These are phyloP conservation scores for Spodoptera exigua DNA, from an alignment of 2,888 invertebrate genomes.

Conservation along the genomic window DNA sequence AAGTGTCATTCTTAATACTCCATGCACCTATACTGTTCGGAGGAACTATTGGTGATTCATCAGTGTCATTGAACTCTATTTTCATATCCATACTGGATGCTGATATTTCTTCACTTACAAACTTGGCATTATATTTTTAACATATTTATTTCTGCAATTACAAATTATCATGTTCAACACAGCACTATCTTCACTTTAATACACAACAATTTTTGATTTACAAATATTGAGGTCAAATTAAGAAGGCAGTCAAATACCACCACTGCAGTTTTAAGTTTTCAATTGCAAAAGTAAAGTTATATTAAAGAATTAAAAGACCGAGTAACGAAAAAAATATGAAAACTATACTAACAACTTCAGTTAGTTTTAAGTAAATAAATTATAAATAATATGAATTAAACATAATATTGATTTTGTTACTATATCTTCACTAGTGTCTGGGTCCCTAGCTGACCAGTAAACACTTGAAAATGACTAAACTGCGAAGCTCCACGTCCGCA, in stretches of 20 bases:
- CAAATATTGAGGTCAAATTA: too few relatives aligned
- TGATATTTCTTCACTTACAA: slow-evolving; percentile 40
- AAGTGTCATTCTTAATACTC: slow-evolving; percentile 62
- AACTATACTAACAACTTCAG: too few relatives aligned
- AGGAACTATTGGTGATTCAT: slow-evolving; percentile 36
- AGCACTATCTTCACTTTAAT: too few relatives aligned
- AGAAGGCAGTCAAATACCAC: too few relatives aligned
- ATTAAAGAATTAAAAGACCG: too few relatives aligned
- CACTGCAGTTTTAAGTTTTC: too few relatives aligned
- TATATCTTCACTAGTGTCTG: neutral
- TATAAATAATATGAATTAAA: too few relatives aligned
- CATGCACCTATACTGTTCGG: slow-evolving; percentile 54
- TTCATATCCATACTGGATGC: slow-evolving; percentile 58
- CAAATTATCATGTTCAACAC: neutral
- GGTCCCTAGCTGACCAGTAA: neutral
- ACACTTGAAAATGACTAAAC: slow-evolving; percentile 6
- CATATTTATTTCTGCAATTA: slow-evolving; percentile 42
- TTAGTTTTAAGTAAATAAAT: too few relatives aligned
- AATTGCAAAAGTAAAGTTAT: too few relatives aligned
- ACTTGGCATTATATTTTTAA: slow-evolving; percentile 22
- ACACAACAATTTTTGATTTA: too few relatives aligned
- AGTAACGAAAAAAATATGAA: too few relatives aligned
- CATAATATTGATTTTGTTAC: too few relatives aligned
- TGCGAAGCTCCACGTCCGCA: slow-evolving; percentile 59
- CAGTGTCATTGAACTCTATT: slow-evolving; percentile 55